Evolutionary conservation across 2,113 vertebrate species (phyloP).

Genomic region (Tylochromis polylepis): DNA sequence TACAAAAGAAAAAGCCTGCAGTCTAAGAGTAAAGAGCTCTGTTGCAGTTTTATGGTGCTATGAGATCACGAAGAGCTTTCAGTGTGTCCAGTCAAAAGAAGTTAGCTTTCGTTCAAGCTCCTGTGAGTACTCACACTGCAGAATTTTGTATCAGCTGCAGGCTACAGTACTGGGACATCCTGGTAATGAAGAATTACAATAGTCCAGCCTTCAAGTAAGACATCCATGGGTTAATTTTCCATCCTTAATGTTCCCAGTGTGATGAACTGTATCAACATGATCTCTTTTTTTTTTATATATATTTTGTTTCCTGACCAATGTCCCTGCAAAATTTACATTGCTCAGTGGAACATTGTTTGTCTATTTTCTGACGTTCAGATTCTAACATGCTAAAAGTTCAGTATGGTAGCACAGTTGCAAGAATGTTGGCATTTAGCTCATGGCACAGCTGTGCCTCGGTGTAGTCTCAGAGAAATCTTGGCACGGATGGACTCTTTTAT

Average conservation of each 20-base stretch:
- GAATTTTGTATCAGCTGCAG: background rate
- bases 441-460: background rate
- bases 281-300: rapidly evolving
- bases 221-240: background rate
- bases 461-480: background rate
- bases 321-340: background rate
- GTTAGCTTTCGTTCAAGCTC: background rate
- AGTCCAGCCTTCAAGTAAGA: background rate
- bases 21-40: background rate
- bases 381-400: background rate
- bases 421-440: background rate
- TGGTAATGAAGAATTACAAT: background rate
- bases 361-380: background rate
- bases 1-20: background rate
- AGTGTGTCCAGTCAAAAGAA: background rate
- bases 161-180: background rate
- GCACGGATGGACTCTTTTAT: background rate
- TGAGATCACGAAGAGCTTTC: background rate
- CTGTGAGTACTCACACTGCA: background rate
- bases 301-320: background rate
- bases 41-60: background rate
- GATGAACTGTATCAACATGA: background rate
- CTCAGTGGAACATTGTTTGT: background rate
- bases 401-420: background rate
- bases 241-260: background rate